A percentile compares a stretch with the other conserved stretches of the same genome.
phyloP scores from a whole-genome alignment of 1,140 invertebrate genomes.

The Micrasema longulum region DNA sequence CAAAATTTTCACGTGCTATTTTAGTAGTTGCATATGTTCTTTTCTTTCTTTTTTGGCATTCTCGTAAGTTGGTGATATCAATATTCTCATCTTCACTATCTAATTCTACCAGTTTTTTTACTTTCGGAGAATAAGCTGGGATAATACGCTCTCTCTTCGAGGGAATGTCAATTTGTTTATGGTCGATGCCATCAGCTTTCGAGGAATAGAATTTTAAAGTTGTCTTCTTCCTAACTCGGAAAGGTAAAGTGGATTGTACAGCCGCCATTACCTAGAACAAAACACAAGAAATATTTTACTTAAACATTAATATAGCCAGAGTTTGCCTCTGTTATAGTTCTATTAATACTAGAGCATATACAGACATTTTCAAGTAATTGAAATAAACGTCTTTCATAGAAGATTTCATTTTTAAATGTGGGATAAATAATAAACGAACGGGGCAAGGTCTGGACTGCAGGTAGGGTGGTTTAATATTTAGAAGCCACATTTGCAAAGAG shows the following conservation, averaged over 20 bases:
- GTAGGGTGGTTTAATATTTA: no score
- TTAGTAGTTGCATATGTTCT: constrained; percentile 18
- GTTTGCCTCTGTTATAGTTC: not conserved
- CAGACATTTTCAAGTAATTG: no score
- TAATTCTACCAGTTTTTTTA: constrained; percentile 49
- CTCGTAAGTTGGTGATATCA: constrained; percentile 41
- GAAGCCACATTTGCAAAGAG: no score
- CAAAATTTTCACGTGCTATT: not conserved
- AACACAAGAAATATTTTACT: no score
- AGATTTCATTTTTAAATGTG: no score
- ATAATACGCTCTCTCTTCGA: constrained; percentile 4
- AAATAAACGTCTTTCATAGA: no score
- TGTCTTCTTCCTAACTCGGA: constrained; percentile 61
- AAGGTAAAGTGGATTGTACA: constrained; percentile 61
- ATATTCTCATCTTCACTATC: constrained; percentile 52
- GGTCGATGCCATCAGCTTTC: constrained; percentile 22
- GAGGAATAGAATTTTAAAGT: constrained; percentile 50
- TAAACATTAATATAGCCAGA: not conserved
- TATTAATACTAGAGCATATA: no score
- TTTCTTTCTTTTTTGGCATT: constrained; percentile 26
- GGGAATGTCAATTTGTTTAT: not conserved
- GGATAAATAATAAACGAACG: no score
- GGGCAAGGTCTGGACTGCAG: no score
- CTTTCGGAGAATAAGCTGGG: constrained; percentile 15
- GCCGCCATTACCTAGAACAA: constrained; percentile 59